phyloP scores from a whole-genome alignment of 1,140 invertebrate genomes.

The Panagrolaimus sp. region DNA sequence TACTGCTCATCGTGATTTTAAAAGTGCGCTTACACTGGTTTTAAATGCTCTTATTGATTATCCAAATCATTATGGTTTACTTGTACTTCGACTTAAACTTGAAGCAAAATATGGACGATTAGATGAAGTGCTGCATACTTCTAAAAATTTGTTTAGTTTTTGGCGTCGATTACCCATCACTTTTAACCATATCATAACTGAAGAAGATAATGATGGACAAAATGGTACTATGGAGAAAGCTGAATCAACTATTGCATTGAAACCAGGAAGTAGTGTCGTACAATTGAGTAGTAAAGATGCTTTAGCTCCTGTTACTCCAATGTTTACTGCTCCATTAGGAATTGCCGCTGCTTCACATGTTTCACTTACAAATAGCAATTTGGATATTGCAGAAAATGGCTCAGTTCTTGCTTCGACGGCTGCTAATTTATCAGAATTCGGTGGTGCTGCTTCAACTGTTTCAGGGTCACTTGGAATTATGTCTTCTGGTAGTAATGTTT shows the following conservation, averaged over 20 bases:
- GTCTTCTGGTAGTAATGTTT: constrained; percentile 39
- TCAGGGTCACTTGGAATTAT: constrained; percentile 44
- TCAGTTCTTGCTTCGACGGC: constrained; percentile 23
- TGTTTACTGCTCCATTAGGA: constrained; percentile 47
- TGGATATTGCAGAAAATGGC: constrained; percentile 29
- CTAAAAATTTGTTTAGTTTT: constrained; percentile 45
- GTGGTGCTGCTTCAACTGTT: constrained; percentile 42
- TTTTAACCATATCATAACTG: constrained; percentile 9
- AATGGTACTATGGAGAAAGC: constrained; percentile 11
- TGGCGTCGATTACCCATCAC: constrained; percentile 31
- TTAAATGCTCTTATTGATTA: constrained; percentile 49
- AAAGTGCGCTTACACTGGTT: constrained; percentile 50
- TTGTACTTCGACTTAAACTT: constrained; percentile 52
- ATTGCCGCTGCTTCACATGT: constrained; percentile 35
- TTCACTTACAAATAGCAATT: constrained; percentile 27
- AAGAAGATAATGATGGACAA: constrained; percentile 15
- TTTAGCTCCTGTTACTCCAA: constrained; percentile 40
- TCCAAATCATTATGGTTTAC: constrained; percentile 53
- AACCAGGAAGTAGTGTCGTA: constrained; percentile 13
- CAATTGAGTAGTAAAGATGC: constrained; percentile 33
- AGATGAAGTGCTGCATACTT: constrained; percentile 50
- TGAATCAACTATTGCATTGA: not conserved
- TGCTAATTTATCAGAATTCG: constrained; percentile 36
- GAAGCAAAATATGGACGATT: constrained; percentile 52
- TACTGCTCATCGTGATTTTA: constrained; percentile 51